These are phyloP conservation scores for Vannuccia rotundouncinata DNA, from an alignment of 2,888 invertebrate species.

Conservation along the genomic window DNA sequence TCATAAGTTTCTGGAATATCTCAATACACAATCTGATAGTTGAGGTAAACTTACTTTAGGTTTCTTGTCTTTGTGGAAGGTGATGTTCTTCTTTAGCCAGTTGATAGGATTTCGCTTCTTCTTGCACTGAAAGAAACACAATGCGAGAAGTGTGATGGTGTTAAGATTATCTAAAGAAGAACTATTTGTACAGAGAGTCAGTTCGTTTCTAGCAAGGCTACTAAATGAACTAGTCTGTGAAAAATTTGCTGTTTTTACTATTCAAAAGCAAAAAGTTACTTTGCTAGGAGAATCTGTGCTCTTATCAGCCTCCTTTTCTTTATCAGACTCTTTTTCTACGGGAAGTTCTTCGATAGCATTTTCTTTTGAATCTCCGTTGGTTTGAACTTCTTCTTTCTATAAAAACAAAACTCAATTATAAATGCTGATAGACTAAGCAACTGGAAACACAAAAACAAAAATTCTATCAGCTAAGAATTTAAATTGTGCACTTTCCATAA, in stretches of 20 bases:
- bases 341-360: background rate
- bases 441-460: background rate
- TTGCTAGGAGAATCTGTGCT: background rate
- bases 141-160: background rate
- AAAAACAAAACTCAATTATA: background rate
- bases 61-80: background rate
- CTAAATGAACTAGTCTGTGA: too few relatives aligned
- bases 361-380: background rate
- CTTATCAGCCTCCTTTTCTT: background rate
- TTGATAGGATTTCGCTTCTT: background rate
- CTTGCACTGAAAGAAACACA: background rate
- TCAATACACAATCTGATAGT: background rate
- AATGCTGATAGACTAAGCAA: background rate
- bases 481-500: too few relatives aligned
- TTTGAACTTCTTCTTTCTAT: background rate
- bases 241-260: too few relatives aligned
- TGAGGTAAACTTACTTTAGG: background rate
- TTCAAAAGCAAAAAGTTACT: too few relatives aligned
- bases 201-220: too few relatives aligned
- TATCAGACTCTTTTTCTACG: background rate
- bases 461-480: background rate
- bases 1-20: background rate
- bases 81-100: background rate
- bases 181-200: too few relatives aligned
- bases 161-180: background rate